These are phyloP conservation scores for Ischnus inquisitorius DNA, from an alignment of 2,888 invertebrate species.

Conservation along the genomic window DNA sequence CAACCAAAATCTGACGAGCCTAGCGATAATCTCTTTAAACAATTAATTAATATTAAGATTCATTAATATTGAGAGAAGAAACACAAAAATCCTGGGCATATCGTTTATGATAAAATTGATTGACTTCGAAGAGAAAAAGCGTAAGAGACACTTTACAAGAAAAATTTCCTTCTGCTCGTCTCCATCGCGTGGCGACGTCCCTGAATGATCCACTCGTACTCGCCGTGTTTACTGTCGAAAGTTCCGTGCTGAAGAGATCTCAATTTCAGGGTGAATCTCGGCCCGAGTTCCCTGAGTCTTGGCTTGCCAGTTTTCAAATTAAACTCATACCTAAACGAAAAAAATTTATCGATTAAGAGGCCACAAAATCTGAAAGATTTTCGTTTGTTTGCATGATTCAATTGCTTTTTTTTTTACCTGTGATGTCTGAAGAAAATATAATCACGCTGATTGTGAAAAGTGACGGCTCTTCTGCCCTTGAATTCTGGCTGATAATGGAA, in stretches of 20 bases:
- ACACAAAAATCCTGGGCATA: neutral
- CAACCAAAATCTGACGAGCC: neutral
- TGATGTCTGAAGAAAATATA: constrained; percentile 99
- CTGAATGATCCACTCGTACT: constrained; percentile 98
- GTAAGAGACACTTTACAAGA: constrained; percentile 88
- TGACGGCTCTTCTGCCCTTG: constrained; percentile 95
- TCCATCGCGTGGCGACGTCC: constrained; percentile 97
- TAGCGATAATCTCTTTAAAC: neutral
- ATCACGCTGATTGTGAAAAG: constrained; percentile 99
- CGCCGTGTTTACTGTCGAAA: constrained; percentile 98
- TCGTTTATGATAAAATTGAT: neutral
- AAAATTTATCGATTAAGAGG: constrained; percentile 1
- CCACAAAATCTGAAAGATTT: neutral
- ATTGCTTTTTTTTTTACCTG: constrained; percentile 87
- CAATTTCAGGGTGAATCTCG: constrained; percentile 97
- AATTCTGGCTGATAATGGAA: constrained; percentile 99
- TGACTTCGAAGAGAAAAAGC: constrained; percentile 8
- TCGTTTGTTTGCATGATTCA: neutral
- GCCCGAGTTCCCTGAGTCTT: constrained; percentile 96
- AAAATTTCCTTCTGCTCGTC: constrained; percentile 96
- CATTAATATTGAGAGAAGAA: neutral
- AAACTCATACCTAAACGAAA: constrained; percentile 92
- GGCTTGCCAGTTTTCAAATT: constrained; percentile 91
- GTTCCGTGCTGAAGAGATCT: constrained; percentile 98
- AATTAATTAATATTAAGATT: neutral